These are phyloP conservation scores for Centrocercus urophasianus DNA, from an alignment of 2,113 vertebrate species.

Conservation along the genomic window DNA sequence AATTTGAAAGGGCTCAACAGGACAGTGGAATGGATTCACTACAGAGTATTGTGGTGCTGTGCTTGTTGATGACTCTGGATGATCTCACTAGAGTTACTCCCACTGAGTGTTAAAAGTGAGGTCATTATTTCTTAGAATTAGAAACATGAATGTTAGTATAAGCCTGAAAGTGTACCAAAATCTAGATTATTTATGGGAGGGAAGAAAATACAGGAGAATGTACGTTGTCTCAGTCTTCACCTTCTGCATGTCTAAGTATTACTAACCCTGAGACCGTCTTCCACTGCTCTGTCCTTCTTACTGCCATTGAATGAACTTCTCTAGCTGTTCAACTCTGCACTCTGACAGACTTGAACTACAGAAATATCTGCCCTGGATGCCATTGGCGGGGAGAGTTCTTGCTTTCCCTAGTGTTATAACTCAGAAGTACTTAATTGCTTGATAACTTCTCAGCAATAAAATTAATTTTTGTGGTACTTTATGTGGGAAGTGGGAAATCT, in stretches of 20 bases:
- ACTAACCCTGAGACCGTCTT: background rate
- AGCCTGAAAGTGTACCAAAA: background rate
- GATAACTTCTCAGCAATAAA: background rate
- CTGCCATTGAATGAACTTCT: rapidly evolving
- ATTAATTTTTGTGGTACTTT: background rate
- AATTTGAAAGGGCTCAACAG: background rate
- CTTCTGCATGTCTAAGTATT: background rate
- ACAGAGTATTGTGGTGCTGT: background rate
- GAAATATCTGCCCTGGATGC: background rate
- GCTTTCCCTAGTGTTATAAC: background rate
- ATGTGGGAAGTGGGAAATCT: background rate
- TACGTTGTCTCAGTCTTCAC: rapidly evolving
- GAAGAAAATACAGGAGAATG: background rate
- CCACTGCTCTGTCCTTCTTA: background rate
- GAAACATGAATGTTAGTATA: background rate
- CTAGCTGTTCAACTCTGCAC: background rate
- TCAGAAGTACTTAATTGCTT: background rate
- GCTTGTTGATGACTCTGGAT: rapidly evolving
- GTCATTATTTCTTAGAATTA: background rate
- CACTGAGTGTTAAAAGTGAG: background rate
- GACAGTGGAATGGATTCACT: background rate
- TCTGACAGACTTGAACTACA: background rate
- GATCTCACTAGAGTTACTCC: background rate
- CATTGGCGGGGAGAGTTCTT: background rate
- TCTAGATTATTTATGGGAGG: background rate